Evolutionary conservation across 2,888 invertebrate species (phyloP).

Genomic region (Eubasilissa splendida): DNA sequence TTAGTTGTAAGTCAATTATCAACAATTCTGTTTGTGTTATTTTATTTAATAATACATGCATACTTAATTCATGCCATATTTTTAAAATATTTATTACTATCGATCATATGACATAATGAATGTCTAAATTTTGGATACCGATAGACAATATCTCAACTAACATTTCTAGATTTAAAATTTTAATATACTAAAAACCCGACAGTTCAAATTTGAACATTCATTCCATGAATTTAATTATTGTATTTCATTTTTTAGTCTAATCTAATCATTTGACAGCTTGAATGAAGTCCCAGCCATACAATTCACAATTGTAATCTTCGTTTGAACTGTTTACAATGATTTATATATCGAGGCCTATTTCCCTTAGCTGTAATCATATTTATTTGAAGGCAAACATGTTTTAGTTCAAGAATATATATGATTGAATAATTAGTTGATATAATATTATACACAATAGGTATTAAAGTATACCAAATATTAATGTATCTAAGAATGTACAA

Average conservation of each 20-base stretch:
- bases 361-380: no score
- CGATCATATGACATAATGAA: no score
- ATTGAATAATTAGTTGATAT: conserved; percentile 15
- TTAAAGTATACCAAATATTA: conserved; percentile 24
- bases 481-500: conserved; percentile 46
- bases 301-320: conserved; percentile 49
- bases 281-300: conserved; percentile 53
- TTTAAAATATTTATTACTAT: no score
- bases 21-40: no score
- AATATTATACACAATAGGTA: conserved; percentile 16
- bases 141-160: no score
- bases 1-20: no score
- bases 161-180: no score
- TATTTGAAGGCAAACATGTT: neutral
- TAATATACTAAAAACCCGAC: no score
- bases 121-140: no score
- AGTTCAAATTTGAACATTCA: neutral
- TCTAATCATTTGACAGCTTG: conserved; percentile 34
- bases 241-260: conserved; percentile 4
- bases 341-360: neutral
- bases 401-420: conserved; percentile 9
- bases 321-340: conserved; percentile 38
- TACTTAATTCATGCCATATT: no score
- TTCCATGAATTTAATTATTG: neutral
- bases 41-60: no score